Evolutionary conservation across 1,140 invertebrate species (phyloP).

Genomic region (Trigoniulus corallinus): DNA sequence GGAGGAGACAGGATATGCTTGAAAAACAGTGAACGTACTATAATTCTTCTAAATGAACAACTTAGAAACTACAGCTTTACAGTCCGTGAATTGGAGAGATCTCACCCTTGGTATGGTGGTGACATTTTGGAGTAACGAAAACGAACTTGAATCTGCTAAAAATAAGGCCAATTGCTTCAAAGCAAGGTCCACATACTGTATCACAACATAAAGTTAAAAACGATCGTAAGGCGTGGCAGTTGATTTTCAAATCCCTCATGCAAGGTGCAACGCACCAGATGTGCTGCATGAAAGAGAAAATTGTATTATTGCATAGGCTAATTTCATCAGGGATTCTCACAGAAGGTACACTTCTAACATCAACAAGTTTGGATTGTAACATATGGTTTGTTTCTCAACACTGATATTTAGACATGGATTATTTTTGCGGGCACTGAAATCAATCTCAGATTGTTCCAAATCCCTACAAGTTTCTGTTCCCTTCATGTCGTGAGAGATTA

Average conservation of each 20-base stretch:
- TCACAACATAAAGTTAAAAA: neutral
- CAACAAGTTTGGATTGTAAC: neutral
- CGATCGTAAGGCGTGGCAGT: neutral
- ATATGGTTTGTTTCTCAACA: neutral
- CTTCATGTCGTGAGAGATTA: no score
- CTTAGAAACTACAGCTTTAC: neutral
- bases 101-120: neutral
- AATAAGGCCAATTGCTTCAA: neutral
- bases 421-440: neutral
- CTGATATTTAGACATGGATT: neutral
- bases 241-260: neutral
- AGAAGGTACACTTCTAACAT: neutral
- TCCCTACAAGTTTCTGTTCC: no score
- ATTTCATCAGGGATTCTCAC: neutral
- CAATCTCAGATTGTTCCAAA: neutral
- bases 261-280: neutral
- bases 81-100: neutral
- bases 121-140: neutral
- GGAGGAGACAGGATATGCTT: neutral
- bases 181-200: neutral
- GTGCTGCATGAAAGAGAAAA: neutral
- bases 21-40: neutral
- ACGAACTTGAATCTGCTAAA: neutral
- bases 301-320: neutral
- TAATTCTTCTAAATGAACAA: neutral